Base-by-base conservation (phyloP, 2,797 vertebrate genomes). In the Anolis apletophallus region DNA sequence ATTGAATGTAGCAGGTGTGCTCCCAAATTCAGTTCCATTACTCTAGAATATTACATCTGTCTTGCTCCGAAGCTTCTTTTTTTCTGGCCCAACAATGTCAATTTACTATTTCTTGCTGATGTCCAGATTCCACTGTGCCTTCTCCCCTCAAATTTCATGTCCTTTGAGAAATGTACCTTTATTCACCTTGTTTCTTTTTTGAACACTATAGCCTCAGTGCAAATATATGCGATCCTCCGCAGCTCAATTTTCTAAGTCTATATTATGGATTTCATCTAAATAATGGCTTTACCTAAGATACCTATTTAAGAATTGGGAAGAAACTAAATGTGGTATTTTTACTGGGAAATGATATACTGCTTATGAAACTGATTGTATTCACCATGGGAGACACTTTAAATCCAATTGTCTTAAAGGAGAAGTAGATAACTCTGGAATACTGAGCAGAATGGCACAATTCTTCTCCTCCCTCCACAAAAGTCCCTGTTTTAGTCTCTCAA, bases 401-500 rank as follows among this genome's bases (percentile, higher is more conserved):
- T 76, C 84, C 91, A 94, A 90, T 91, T 94, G 92, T 88, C 89
- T 79, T 89, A 68, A 91, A 89, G 55, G 46, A 12, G 32, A 52
- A 69, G 61, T 67, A 21, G 85, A 85, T 17, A 75, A 82, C 57
- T 86, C 81, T 79, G 87, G 88, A 92, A 85, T 87, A 74, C 29
- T 57, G 23, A 74, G 23, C 54, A 23, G 55, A 52, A 40, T n/a
- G 55, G 29, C 29, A 23, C 23, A 1, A 21, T 55, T 26, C 19
- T 14, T 26, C 64, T 26, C 64, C 32, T 9, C 5, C 7, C 16
- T 26, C 1, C 23, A 59, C 61, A 55, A 59, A 83, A 46, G 16
- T n/a, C 36, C 46, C 26, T 83, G 23, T 14, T 8, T 61, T n/a
- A 71, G 52, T 13, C 32, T 6, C 32, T 10, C 54, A 16, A 68